These are phyloP conservation scores for Chymomyza caudatula DNA, from an alignment of 2,888 invertebrate species.

Conservation along the genomic window DNA sequence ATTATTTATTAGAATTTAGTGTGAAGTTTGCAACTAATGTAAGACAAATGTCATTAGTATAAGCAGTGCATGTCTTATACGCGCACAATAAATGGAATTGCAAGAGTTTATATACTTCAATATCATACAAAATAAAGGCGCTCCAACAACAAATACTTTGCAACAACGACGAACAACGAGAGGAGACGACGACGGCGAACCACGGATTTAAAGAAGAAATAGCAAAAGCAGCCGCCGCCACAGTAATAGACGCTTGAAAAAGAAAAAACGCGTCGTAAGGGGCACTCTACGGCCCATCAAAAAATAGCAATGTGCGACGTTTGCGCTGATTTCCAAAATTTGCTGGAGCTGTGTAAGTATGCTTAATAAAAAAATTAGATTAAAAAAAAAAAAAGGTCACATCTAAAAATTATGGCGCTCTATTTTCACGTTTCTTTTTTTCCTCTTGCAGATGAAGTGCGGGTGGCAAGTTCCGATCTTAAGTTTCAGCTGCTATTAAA, in stretches of 20 bases:
- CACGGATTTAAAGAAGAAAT: constrained; percentile 52
- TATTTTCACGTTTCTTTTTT: constrained; percentile 2
- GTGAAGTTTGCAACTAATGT: constrained; percentile 48
- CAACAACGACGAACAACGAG: constrained; percentile 44
- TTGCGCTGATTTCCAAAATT: constrained; percentile 95
- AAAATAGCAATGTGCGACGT: constrained; percentile 89
- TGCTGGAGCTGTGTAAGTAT: constrained; percentile 90
- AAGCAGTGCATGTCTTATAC: constrained; percentile 22
- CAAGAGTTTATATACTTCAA: constrained; percentile 39
- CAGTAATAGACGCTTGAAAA: constrained; percentile 30
- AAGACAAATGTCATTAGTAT: constrained; percentile 47
- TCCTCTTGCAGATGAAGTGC: constrained; percentile 84
- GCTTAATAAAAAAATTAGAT: constrained; percentile 9
- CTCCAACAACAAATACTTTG: constrained; percentile 52
- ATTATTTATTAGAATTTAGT: constrained; percentile 52
- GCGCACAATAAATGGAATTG: constrained; percentile 67
- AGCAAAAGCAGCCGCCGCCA: constrained; percentile 36
- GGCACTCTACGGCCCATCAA: constrained; percentile 23
- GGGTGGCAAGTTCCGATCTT: constrained; percentile 87
- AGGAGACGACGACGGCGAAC: constrained; percentile 35
- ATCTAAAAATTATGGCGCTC: neutral
- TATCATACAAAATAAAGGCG: constrained; percentile 49
- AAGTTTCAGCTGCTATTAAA: constrained; percentile 84
- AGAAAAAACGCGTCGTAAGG: constrained; percentile 30
- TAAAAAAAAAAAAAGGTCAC: neutral